Base-by-base conservation (phyloP, 2,888 invertebrate genomes). In the Masnerella sp. region DNA sequence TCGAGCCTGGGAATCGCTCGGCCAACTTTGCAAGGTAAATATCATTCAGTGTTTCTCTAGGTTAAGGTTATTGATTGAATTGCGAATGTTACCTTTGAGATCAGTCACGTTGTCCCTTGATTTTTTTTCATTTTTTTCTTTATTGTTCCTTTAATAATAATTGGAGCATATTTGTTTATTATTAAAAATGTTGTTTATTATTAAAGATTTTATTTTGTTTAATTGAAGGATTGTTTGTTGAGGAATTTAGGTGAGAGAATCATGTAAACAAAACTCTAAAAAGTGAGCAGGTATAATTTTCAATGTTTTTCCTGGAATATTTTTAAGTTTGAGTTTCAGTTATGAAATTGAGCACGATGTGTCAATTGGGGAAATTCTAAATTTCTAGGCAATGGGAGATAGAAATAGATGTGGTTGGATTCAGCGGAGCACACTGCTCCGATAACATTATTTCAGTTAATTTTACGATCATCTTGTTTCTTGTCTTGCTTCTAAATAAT, bases 21-120 rank as follows among this genome's bases (percentile, higher is more conserved):
- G 17, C 22, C 25, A 11, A 38, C 43, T 43, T 22, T 15, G 14
- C 45, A 15, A 58, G 58, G 58, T 45, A 58, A 58, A 58, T 54
- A 54, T 25, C 17, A 40, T 43, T 34, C 11, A 45, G 43, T 22
- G 34, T 45, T 25, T 45, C 34, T 47, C 45, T 59, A 45, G 59
- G 36, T 59, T 59, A 59, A 59, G 45, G 45, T 59, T 59, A 59
- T 47, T 47, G 45, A 59, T 59, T 59, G 30, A 20, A 25, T 22
- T 34, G 28, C 22, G 14, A 36, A 12, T 38, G 17, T 28, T 38
- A 7, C 22, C 22, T 36, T 22, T 18, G 14, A 12, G 14, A 15
- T 36, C 17, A 11, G 20, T 18, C 20, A 20, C 42, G n/a, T 42
- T 42, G 9, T 11, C 8, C 32, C 32, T n/a, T n/a, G n/a, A 1